Evolutionary conservation across 1,140 invertebrate genomes (phyloP), one percentile per base, ranked within the genome.

Genomic region (Ridgeia piscesae): DNA sequence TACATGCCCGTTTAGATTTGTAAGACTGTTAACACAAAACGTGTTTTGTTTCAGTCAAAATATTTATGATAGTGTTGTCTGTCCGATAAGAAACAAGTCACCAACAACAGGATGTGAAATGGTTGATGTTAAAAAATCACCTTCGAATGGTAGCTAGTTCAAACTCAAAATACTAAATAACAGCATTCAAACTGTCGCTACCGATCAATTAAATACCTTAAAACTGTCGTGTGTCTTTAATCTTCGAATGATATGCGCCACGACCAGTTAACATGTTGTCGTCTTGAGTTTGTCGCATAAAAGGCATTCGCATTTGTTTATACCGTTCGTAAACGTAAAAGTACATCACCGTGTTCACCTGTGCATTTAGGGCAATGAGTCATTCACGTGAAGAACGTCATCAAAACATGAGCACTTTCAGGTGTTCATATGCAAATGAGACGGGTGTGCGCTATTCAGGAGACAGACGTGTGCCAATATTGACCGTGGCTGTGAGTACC

Each of bases 381-480:
- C 2, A 77, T 21, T 77, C 17, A 21, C 27, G 58, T 77, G 58
- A 77, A 0, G 58, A 77, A 77, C 58, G 58, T 77, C 58, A 77
- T 77, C 58, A 77, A 77, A 77, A 77, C 58, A 77, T 77, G 58
- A 17, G 58, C 58, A 77, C 58, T 27, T 77, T 77, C 58, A 77
- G 58, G 58, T 77, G 58, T 77, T 77, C 58, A 77, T 77, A 77
- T 77, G 58, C 58, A 77, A 77, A 77, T 77, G 58, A 77, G 27
- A 77, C 58, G 58, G 58, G 58, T 77, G 58, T 77, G 58, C 58
- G 17, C 58, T 77, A 1, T 2, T 77, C 58, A 77, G 58, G 58
- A 21, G 58, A 77, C 11, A 77, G 58, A 77, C 58, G 58, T 14
- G 58, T 77, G 17, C 58, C 58, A 77, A 77, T 21, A 77, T 77